Conservation (phyloP, 2,888 invertebrate species). For the Phytoseiulus persimilis region DNA sequence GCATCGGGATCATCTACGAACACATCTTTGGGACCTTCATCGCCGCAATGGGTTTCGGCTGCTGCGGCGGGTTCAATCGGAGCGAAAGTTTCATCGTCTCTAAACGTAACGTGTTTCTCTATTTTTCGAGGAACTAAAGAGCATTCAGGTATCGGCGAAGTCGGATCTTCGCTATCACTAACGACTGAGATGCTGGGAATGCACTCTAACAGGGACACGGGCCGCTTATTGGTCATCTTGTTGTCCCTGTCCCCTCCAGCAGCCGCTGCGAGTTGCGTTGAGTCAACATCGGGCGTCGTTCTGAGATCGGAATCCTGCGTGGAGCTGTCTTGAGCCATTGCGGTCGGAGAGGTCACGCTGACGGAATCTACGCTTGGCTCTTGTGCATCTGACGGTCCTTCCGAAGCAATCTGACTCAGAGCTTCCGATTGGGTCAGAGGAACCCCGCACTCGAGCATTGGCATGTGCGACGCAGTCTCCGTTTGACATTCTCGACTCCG, state of each 20-base stretch:
- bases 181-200: neutral
- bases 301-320: neutral
- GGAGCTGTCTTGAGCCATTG: neutral
- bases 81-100: neutral
- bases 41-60: neutral
- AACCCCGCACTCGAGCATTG: neutral
- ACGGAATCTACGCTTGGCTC: neutral
- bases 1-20: neutral
- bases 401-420: neutral
- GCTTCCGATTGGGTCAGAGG: neutral
- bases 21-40: neutral
- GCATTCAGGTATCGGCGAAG: constrained; percentile 12
- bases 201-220: neutral
- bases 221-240: neutral
- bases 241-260: neutral
- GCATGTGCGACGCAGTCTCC: neutral
- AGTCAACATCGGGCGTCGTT: neutral
- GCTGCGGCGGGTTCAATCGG: neutral
- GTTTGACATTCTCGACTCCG: neutral
- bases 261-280: neutral
- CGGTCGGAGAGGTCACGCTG: neutral
- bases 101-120: constrained; percentile 6
- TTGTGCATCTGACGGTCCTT: neutral
- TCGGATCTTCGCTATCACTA: constrained; percentile 24
- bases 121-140: constrained; percentile 13